Evolutionary conservation across 2,888 invertebrate genomes (phyloP).

Genomic region (Acleris laterana): DNA sequence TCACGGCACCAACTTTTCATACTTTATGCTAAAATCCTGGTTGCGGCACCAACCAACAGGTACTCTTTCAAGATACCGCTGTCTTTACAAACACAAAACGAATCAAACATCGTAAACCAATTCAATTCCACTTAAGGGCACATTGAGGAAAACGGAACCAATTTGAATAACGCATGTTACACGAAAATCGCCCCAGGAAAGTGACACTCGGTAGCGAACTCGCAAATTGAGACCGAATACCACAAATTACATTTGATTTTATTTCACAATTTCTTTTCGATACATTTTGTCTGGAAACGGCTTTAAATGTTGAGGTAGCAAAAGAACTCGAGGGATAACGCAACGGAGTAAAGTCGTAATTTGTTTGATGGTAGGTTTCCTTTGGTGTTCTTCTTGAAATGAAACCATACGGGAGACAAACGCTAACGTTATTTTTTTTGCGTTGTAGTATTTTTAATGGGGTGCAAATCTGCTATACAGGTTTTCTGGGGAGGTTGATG

Average conservation of each 20-base stretch:
- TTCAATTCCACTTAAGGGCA: slow-evolving; percentile 65
- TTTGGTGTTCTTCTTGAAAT: slow-evolving; percentile 43
- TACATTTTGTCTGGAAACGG: slow-evolving; percentile 45
- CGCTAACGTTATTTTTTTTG: not conserved
- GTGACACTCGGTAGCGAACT: slow-evolving; percentile 44
- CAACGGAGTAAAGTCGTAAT: slow-evolving; percentile 33
- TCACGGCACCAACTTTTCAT: not conserved
- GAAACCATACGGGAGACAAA: slow-evolving; percentile 49
- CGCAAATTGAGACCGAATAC: slow-evolving; percentile 70
- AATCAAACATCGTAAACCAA: slow-evolving; percentile 50
- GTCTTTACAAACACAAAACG: slow-evolving; percentile 41
- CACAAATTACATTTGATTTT: slow-evolving; percentile 78
- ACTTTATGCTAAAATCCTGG: too few species aligned
- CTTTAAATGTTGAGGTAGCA: slow-evolving; percentile 32
- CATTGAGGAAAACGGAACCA: slow-evolving; percentile 49
- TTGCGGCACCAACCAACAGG: too few species aligned
- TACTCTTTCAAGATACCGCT: not conserved
- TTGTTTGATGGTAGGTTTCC: not conserved
- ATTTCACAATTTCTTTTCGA: slow-evolving; percentile 78
- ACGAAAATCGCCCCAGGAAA: slow-evolving; percentile 44
- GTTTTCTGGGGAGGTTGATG: too few species aligned
- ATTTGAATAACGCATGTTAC: slow-evolving; percentile 51
- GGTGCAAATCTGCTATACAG: too few species aligned
- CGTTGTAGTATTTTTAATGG: not conserved
- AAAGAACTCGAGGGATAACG: slow-evolving; percentile 19